phyloP scores from a whole-genome alignment of 2,113 vertebrate genomes.

The Tautogolabrus adspersus region DNA sequence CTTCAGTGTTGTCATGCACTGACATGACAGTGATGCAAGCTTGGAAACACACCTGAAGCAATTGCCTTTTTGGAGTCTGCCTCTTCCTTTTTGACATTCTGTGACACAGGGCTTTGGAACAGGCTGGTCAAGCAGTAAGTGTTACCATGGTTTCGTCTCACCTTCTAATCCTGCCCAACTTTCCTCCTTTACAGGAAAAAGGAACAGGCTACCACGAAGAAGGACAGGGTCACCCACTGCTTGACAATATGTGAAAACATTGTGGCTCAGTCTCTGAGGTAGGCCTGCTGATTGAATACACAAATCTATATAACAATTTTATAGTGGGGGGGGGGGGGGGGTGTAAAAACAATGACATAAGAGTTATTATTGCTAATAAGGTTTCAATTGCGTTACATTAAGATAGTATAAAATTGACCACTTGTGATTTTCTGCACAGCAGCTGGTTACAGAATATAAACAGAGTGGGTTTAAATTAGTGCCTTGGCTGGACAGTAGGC shows the following conservation, averaged over 20 bases:
- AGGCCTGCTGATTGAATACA: conserved; percentile 44
- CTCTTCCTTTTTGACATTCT: neutral
- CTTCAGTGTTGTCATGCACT: too few species aligned
- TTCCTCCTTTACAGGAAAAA: conserved; percentile 89
- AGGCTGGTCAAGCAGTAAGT: neutral
- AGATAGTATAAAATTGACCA: too few species aligned
- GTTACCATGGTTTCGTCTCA: neutral
- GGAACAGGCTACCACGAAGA: conserved; percentile 95
- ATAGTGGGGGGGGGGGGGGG: too few species aligned
- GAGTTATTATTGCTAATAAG: neutral
- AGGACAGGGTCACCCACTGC: conserved; percentile 96
- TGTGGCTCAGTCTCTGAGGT: conserved; percentile 96
- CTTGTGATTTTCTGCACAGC: too few species aligned
- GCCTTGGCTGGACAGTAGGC: too few species aligned
- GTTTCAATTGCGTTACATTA: too few species aligned
- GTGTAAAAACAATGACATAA: neutral
- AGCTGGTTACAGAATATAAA: too few species aligned
- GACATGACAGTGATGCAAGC: neutral
- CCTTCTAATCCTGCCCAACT: neutral
- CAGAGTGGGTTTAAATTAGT: too few species aligned
- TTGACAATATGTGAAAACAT: conserved; percentile 99
- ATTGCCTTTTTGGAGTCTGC: neutral
- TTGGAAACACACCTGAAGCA: neutral
- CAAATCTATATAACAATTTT: neutral
- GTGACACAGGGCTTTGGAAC: neutral